A percentile compares a stretch with the other conserved stretches of the same genome.
Evolutionary conservation across 1,140 invertebrate species (phyloP).

Genomic region (Lucilia sericata): DNA sequence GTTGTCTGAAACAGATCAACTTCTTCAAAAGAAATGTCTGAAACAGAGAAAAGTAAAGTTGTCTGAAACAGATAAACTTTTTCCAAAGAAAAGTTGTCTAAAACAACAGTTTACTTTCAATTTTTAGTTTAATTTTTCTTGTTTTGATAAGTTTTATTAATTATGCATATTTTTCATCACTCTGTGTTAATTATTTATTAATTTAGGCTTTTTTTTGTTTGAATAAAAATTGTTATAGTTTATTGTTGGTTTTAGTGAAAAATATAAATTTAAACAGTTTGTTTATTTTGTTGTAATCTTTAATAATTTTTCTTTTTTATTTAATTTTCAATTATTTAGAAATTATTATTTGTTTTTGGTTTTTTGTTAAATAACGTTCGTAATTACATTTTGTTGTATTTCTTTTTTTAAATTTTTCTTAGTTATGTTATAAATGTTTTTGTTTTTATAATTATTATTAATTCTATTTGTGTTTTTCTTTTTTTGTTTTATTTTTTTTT

Average conservation of each 20-base stretch:
- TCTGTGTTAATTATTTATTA: neutral
- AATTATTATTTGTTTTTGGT: neutral
- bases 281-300: neutral
- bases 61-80: neutral
- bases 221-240: slow-evolving; percentile 8
- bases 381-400: slow-evolving; percentile 31
- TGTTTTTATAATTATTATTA: neutral
- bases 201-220: neutral
- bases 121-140: neutral
- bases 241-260: slow-evolving; percentile 28
- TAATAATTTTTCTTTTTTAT: neutral
- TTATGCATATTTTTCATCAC: neutral
- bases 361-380: slow-evolving; percentile 32
- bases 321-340: slow-evolving; percentile 35
- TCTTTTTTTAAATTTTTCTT: slow-evolving; percentile 9
- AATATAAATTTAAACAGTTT: slow-evolving; percentile 28
- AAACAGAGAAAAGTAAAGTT: neutral
- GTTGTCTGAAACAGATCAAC: no score
- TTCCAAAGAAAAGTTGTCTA: no score
- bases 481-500: neutral
- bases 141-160: neutral
- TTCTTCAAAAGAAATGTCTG: no score
- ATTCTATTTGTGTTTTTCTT: slow-evolving; percentile 26
- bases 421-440: slow-evolving; percentile 33
- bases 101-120: neutral